phyloP scores from a whole-genome alignment of 2,797 vertebrate genomes.

The Oreortyx pictus region DNA sequence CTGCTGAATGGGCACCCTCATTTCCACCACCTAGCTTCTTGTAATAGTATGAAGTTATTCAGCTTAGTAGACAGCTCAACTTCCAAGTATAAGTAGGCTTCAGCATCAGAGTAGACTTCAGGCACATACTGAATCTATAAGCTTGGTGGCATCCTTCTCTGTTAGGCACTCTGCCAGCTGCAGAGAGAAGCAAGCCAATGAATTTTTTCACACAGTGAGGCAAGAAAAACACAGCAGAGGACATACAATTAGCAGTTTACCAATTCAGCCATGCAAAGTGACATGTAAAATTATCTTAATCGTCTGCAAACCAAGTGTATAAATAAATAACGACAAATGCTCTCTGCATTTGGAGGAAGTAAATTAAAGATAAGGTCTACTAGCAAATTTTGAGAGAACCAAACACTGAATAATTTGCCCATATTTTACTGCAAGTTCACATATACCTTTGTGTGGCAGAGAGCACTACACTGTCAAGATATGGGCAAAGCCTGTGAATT shows the following conservation, averaged over 20 bases:
- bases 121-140: accelerated
- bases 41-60: neutral
- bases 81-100: neutral
- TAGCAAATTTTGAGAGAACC: neutral
- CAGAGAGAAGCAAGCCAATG: accelerated
- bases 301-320: neutral
- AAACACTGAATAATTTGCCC: neutral
- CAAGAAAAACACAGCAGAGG: accelerated
- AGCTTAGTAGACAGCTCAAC: neutral
- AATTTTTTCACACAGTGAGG: neutral
- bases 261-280: neutral
- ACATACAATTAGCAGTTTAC: accelerated
- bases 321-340: neutral
- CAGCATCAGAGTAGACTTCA: neutral
- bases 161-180: accelerated
- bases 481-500: neutral
- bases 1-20: neutral
- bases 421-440: neutral
- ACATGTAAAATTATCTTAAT: neutral
- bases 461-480: neutral
- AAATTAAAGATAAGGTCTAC: neutral
- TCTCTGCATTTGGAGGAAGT: neutral
- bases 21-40: neutral
- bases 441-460: neutral
- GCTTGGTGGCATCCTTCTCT: neutral